These are phyloP conservation scores for Parelbella ahira DNA, from an alignment of 2,888 invertebrate genomes.

Conservation along the genomic window DNA sequence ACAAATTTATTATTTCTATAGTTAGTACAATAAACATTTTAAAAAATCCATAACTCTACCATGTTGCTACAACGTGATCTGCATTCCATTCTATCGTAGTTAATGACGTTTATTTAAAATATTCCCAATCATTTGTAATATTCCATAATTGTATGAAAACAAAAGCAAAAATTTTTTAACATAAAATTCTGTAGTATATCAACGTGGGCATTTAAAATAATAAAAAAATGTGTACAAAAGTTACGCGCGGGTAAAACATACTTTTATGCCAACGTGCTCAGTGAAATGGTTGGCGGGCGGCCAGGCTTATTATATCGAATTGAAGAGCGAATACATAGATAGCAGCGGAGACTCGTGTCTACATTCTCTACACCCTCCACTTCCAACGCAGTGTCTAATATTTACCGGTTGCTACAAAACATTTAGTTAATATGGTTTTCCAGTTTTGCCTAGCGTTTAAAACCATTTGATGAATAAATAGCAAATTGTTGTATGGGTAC, in stretches of 20 bases:
- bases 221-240: slow-evolving; percentile 28
- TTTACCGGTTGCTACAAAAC: slow-evolving; percentile 4
- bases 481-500: no score
- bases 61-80: no score
- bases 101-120: no score
- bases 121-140: no score
- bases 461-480: no score
- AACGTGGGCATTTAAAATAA: slow-evolving; percentile 15
- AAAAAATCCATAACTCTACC: no score
- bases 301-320: slow-evolving; percentile 34
- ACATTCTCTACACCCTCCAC: slow-evolving; percentile 11
- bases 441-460: no score
- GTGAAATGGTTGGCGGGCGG: slow-evolving; percentile 31
- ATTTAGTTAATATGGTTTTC: neutral
- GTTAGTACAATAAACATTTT: no score
- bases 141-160: no score
- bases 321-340: slow-evolving; percentile 27
- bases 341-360: slow-evolving; percentile 25
- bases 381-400: slow-evolving; percentile 7
- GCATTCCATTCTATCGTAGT: no score
- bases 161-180: no score
- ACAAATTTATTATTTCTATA: no score
- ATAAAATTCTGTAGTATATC: slow-evolving; percentile 12
- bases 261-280: slow-evolving; percentile 31
- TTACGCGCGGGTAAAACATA: slow-evolving; percentile 34